Base-by-base conservation (phyloP, 2,888 invertebrate species). In the Liopterus haemorrhoidalis region DNA sequence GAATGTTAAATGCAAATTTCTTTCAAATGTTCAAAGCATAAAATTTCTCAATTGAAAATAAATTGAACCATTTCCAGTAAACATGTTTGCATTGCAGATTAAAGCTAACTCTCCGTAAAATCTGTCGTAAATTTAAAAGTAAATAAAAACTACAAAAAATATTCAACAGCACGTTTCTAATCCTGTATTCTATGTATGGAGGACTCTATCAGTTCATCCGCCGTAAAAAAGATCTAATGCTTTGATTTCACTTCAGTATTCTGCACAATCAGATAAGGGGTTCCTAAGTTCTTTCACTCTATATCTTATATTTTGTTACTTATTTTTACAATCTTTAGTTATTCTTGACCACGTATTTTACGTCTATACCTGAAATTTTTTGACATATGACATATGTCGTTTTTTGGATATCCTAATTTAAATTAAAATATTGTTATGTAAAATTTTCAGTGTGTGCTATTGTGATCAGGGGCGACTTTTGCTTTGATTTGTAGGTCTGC, bases 141-240 rank as follows among this genome's bases (percentile, higher is more conserved):
- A 45, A 45, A 45, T 45, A 45, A 45, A 45, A 45, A 15, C 24
- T 25, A 24, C 38, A 42, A 45, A 48, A 38, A 49, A 44, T 50
- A 50, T 51, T 49, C 49, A 46, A 27, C 31, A 22, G 37, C 51
- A 51, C 48, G 51, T 48, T 25, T 35, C 24, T 49, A 49, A 51
- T 48, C 47, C 49, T 48, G 40, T 44, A 46, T 41, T 35, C 43
- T 30, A 41, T 30, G 27, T 12, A 46, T 43, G 20, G 30, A 42
- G 21, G 42, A 36, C 39, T 41, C 35, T 37, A 44, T 50, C 51
- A 40, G 45, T 37, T 8, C 37, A 21, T 16, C n/a, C n/a, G 18
- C 15, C 15, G 32, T 14, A 31, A 40, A 22, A 21, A 30, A 35
- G 37, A 43, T 27, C 27, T 33, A 15, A 28, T 28, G 12, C 11